These are phyloP conservation scores for Cryptosula pallasiana DNA, from an alignment of 2,888 invertebrate species.

Conservation along the genomic window DNA sequence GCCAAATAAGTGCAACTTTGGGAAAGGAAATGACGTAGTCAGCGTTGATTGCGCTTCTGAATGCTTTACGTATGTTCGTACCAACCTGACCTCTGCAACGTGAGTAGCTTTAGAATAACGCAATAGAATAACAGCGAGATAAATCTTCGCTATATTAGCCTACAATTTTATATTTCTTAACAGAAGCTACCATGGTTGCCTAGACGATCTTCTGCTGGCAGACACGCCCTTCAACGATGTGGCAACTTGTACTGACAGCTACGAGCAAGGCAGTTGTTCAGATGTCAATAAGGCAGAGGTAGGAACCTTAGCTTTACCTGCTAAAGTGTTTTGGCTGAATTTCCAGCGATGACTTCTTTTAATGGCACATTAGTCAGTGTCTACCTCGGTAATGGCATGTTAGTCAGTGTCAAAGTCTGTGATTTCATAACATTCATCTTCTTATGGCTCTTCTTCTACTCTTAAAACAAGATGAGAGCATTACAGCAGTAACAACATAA, in stretches of 20 bases:
- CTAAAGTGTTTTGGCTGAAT: too few relatives aligned
- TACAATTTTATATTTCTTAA: not conserved
- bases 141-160: not conserved
- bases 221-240: not conserved
- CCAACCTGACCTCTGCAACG: not conserved
- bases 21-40: not conserved
- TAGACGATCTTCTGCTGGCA: not conserved
- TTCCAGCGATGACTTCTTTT: too few relatives aligned
- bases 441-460: too few relatives aligned
- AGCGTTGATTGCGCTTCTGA: not conserved
- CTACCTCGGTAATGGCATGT: too few relatives aligned
- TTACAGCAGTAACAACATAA: too few relatives aligned
- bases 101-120: too few relatives aligned
- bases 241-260: not conserved
- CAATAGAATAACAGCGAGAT: too few relatives aligned
- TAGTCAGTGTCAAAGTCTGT: too few relatives aligned
- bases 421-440: too few relatives aligned
- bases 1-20: not conserved
- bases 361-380: too few relatives aligned
- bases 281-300: not conserved
- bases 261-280: not conserved
- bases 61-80: not conserved
- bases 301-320: not conserved
- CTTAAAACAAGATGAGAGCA: too few relatives aligned
- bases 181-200: not conserved